Base-by-base conservation (phyloP, 2,113 vertebrate species). In the Notothenia coriiceps region DNA sequence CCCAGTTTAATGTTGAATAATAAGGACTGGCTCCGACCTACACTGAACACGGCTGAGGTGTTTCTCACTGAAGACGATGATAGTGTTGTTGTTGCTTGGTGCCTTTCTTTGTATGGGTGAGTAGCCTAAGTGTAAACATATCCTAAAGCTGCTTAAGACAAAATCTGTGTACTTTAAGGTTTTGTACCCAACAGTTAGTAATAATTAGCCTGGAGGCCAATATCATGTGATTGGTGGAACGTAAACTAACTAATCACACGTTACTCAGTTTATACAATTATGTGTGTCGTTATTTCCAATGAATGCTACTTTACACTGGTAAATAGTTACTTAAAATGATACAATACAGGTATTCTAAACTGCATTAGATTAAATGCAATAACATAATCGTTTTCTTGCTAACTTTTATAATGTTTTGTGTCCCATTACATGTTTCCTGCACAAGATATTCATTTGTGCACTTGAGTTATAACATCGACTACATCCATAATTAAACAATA, bases 91-190 rank as follows among this genome's bases (percentile, higher is more conserved):
- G n/a, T 17, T 78, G 63, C n/a, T 83, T 11, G 4, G 8, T 13
- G 22, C 40, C n/a, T 49, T 14, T 49, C 13, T 72, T 12, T 15
- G 46, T 55, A 1, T 8, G 9, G 80, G 85, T 80, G 25, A 72
- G 77, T 86, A 40, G 35, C 35, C 35, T 6, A 22, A 50, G 17
- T 64, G 6, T 57, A 29, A 9, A 40, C 5, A 40, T 0, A 22
- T 35, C 25, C 9, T 49, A 8, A 33, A 2, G 29, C 14, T 44
- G 17, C 25, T 15, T 33, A 56, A 43, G 33, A 54, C 2, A 18
- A 25, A 6, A 57, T 0, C 63, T 3, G 7, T 22, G 43, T 43
- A 14, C 2, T 5, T 25, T n/a, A n/a, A 54, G 14, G 14, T 25
- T 17, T 10, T 43, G n/a, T 4, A 55, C n/a, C 22, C 7, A 54